Evolutionary conservation across 1,140 invertebrate species (phyloP), one percentile per base, ranked within the genome.

Genomic region (Drosophila burlai): DNA sequence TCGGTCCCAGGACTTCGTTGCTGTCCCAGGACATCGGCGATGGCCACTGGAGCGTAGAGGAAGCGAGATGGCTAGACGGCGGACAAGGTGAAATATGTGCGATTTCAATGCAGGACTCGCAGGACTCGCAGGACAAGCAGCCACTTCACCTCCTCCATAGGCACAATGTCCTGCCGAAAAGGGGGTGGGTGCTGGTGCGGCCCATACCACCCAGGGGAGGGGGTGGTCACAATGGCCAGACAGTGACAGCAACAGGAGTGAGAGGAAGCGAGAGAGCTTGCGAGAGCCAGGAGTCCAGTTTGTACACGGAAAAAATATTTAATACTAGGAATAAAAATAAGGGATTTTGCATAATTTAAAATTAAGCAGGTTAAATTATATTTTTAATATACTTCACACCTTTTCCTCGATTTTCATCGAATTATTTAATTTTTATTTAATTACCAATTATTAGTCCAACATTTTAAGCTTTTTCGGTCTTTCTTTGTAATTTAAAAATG

Each of bases 1-100:
- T 57, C 54, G 54, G 54, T 40, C 42, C 64, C 81, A 76, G 58
- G 67, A 73, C 24, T 24, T 24, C 54, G 7, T 40, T 16, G 26
- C 65, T 21, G 52, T 31, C 21, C 62, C 60, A 43, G 54, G 62
- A 57, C 26, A 61, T 34, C 29, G 59, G 11, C n/a, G 38, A 15
- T 46, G 65, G 65, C 67, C 47, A 42, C 29, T 36, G 47, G 46
- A 40, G 50, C 36, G 52, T 66, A 45, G 47, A 49, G 50, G 26
- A 40, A 50, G 50, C 42, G 50, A 29, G 46, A 68, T 15, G 31
- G 50, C 36, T 43, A 21, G 18, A 62, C n/a, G 54, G 24, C 38
- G 18, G 31, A 43, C 68, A 52, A 74, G 68, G 71, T 74, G 46
- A 74, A 74, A 73, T 74, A 74, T 74, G 67, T 74, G 57, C 68